A percentile compares a stretch with the other conserved stretches of the same genome.
phyloP scores from a whole-genome alignment of 2,797 vertebrate species.

The Triplophysa bombifrons region DNA sequence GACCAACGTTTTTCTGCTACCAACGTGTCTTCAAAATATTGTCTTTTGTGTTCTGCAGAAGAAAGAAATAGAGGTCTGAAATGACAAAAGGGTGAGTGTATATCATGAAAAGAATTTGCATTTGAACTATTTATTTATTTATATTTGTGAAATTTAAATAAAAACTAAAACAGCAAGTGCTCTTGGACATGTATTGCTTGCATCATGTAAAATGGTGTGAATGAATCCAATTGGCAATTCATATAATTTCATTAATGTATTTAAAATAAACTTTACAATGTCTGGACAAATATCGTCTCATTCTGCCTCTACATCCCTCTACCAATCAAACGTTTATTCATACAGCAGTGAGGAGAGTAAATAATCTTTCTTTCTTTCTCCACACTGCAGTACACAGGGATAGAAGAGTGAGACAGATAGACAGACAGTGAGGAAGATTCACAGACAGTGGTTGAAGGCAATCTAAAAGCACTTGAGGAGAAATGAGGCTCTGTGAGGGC shows the following conservation, averaged over 20 bases:
- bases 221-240: not conserved
- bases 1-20: no score
- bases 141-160: no score
- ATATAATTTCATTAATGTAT: not conserved
- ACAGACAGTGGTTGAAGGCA: constrained; percentile 45
- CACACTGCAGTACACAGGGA: constrained; percentile 22
- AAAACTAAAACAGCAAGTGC: no score
- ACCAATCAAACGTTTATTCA: constrained; percentile 7
- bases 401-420: constrained; percentile 48
- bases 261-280: not conserved
- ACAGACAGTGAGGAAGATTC: constrained; percentile 62
- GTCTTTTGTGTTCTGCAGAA: no score
- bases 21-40: no score
- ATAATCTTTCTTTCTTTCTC: not conserved
- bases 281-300: not conserved
- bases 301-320: not conserved
- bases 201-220: not conserved
- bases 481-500: constrained; percentile 46
- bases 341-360: constrained; percentile 13
- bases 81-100: no score
- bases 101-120: no score
- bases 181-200: no score
- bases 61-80: no score
- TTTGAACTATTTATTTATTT: no score
- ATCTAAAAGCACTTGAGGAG: constrained; percentile 52